Conservation (phyloP, 2,113 vertebrate species). For the Hemibates koningsi region DNA sequence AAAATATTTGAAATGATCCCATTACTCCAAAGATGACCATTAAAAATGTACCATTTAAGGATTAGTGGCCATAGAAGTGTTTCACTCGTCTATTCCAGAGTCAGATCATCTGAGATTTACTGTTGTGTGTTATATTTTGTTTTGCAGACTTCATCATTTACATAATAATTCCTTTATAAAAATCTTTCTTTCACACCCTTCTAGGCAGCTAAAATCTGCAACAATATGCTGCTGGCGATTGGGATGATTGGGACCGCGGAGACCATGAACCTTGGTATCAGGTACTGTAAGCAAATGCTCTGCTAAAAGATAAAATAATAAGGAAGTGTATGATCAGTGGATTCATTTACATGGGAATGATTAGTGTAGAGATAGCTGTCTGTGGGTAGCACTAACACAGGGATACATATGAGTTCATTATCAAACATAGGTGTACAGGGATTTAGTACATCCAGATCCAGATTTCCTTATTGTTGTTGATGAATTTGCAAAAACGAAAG, state of each 20-base stretch:
- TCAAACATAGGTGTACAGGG: not conserved
- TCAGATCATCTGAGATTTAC: not conserved
- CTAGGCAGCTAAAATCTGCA: conserved; percentile 94
- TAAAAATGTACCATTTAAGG: not conserved
- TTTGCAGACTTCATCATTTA: not conserved
- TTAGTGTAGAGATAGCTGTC: not conserved
- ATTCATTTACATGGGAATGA: not conserved
- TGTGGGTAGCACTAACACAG: not conserved
- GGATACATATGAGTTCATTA: not conserved
- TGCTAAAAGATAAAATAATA: not conserved
- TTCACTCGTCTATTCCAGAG: not conserved
- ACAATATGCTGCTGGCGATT: conserved; percentile 93
- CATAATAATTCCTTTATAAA: not conserved
- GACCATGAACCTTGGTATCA: conserved; percentile 96
- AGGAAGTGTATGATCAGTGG: not conserved
- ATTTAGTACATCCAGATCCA: not conserved
- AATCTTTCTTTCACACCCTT: conserved; percentile 14
- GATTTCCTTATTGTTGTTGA: not conserved
- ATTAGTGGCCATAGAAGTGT: not conserved
- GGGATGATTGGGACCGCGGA: conserved; percentile 95
- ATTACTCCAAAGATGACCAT: not conserved
- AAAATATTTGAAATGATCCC: not conserved
- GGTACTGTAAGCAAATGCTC: conserved; percentile 63
- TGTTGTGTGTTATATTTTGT: not conserved
- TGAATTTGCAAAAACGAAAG: not conserved